Evolutionary conservation across 2,888 invertebrate genomes (phyloP).

Genomic region (Cataglyphis livida): DNA sequence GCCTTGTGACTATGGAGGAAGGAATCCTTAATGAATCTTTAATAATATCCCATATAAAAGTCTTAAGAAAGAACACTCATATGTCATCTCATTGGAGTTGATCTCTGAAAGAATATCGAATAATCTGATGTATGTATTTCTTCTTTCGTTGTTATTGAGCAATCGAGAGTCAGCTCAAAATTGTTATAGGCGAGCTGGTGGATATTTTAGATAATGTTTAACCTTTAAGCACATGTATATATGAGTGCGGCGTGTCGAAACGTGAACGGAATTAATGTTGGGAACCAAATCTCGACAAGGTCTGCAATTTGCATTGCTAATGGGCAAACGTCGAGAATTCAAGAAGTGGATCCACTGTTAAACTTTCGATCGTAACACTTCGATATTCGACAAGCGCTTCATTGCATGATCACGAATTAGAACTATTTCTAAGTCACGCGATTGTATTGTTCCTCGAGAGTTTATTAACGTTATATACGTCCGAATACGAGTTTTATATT

Average conservation of each 20-base stretch:
- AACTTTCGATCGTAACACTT: slow-evolving; percentile 29
- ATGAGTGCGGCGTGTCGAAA: slow-evolving; percentile 31
- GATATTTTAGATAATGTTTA: slow-evolving; percentile 60
- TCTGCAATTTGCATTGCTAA: slow-evolving; percentile 35
- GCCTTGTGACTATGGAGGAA: not conserved
- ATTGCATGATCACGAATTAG: slow-evolving; percentile 24
- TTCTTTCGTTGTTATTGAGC: not conserved
- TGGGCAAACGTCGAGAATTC: slow-evolving; percentile 9
- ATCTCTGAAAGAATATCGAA: not conserved
- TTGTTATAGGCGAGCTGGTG: not conserved
- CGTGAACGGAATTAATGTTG: slow-evolving; percentile 58
- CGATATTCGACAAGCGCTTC: not conserved
- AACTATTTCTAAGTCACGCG: slow-evolving; percentile 47
- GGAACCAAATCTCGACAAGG: slow-evolving; percentile 23
- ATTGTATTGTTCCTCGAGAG: not conserved
- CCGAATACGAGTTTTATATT: not conserved
- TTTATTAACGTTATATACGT: slow-evolving; percentile 10
- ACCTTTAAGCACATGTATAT: slow-evolving; percentile 49
- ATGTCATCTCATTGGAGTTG: not conserved
- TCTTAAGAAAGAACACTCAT: not conserved
- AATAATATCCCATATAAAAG: not conserved
- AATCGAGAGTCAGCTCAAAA: slow-evolving; percentile 1
- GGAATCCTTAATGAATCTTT: not conserved
- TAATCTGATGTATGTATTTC: not conserved
- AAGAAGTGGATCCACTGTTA: slow-evolving; percentile 13